phyloP scores from a whole-genome alignment of 2,888 invertebrate genomes.

The Melinaea marsaeus region DNA sequence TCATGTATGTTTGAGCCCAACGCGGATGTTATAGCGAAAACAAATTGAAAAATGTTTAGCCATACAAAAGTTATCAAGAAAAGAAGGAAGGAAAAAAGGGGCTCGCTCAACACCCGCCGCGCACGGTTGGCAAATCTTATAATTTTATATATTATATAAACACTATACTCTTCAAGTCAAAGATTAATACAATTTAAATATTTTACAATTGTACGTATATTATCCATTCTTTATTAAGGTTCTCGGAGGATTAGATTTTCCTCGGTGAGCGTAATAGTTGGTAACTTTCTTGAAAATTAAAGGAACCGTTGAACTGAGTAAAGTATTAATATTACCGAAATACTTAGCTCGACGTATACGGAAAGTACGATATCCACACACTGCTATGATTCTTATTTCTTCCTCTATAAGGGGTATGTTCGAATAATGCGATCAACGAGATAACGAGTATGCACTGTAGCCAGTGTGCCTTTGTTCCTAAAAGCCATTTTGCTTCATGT shows the following conservation, averaged over 20 bases:
- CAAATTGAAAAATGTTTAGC: no score
- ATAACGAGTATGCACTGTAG: conserved; percentile 3
- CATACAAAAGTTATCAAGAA: no score
- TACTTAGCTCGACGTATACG: background rate
- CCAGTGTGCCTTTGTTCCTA: conserved; percentile 5
- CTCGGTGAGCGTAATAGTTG: background rate
- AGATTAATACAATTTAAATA: no score
- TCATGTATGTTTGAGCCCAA: no score
- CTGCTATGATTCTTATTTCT: background rate
- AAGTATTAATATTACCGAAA: conserved; percentile 1
- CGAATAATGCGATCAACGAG: background rate
- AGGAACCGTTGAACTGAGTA: conserved; percentile 4
- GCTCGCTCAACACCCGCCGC: no score
- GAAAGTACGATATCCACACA: background rate
- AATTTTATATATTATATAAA: no score
- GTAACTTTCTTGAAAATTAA: no score
- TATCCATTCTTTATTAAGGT: background rate
- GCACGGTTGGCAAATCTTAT: no score
- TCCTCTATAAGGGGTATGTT: background rate
- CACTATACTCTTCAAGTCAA: no score
- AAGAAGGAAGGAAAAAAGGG: no score
- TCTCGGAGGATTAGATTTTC: background rate
- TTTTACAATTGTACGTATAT: no score
- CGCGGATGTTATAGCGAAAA: no score
- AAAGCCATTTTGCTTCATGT: background rate